phyloP scores from a whole-genome alignment of 2,888 invertebrate species.

The Vanessa cardui region DNA sequence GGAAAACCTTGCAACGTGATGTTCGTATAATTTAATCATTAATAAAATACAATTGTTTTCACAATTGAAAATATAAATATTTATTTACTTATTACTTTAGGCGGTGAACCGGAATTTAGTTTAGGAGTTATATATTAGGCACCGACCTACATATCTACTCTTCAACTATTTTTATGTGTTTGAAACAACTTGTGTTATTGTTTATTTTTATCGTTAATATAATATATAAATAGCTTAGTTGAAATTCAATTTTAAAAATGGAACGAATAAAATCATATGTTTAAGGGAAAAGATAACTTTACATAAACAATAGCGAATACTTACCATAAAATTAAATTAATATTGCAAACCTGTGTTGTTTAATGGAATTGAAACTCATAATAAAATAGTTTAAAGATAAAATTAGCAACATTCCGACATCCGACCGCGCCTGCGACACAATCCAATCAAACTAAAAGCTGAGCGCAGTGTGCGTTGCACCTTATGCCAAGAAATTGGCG shows the following conservation, averaged over 20 bases:
- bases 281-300: too few relatives aligned
- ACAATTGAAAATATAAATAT: slow-evolving; percentile 22
- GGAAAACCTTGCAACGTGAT: slow-evolving; percentile 52
- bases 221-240: too few relatives aligned
- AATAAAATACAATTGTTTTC: slow-evolving; percentile 38
- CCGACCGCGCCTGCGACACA: slow-evolving; percentile 16
- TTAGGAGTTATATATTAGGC: too few relatives aligned
- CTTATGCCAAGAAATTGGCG: slow-evolving; percentile 35
- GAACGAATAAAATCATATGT: too few relatives aligned
- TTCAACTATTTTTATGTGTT: too few relatives aligned
- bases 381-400: slow-evolving; percentile 15
- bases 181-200: too few relatives aligned
- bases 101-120: too few relatives aligned
- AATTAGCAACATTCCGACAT: slow-evolving; percentile 11
- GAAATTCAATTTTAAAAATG: too few relatives aligned
- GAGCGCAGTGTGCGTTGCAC: slow-evolving; percentile 40
- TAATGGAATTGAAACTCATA: slow-evolving; percentile 5
- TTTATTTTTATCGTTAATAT: too few relatives aligned
- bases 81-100: background rate
- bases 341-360: background rate
- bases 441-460: slow-evolving; percentile 36
- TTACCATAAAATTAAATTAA: too few relatives aligned
- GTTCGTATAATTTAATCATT: slow-evolving; percentile 30
- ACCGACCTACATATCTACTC: too few relatives aligned
- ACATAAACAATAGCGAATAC: too few relatives aligned